Conservation (phyloP, 1,140 invertebrate genomes). For the Alviniconcha marisindica region DNA sequence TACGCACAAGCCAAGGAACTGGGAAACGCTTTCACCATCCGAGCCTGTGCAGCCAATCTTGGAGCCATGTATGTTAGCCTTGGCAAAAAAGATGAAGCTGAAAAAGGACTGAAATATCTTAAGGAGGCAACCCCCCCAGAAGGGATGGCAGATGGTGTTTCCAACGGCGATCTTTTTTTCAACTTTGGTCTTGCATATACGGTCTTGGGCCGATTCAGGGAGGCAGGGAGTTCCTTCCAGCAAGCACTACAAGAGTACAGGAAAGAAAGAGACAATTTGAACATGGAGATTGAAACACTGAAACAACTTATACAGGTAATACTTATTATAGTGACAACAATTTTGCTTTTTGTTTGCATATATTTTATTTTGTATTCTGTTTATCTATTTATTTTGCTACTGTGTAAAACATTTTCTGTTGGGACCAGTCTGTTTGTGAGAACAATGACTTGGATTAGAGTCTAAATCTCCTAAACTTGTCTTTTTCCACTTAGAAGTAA, state of each 20-base stretch:
- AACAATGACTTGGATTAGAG: too few species aligned
- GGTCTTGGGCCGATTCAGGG: slow-evolving; percentile 19
- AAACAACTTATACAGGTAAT: slow-evolving; percentile 29
- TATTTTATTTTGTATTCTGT: too few species aligned
- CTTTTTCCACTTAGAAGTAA: too few species aligned
- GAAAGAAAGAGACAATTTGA: slow-evolving; percentile 28
- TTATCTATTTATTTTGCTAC: too few species aligned
- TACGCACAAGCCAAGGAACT: slow-evolving; percentile 35
- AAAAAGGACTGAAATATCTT: slow-evolving; percentile 41
- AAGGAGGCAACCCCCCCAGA: slow-evolving; percentile 38
- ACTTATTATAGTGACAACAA: too few species aligned
- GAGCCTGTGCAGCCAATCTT: slow-evolving; percentile 47
- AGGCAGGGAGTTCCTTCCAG: slow-evolving; percentile 25
- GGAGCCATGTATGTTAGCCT: slow-evolving; percentile 33
- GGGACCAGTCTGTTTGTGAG: too few species aligned
- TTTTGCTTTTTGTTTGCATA: too few species aligned
- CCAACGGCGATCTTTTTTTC: slow-evolving; percentile 49
- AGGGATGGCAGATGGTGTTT: slow-evolving; percentile 32
- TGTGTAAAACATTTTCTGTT: too few species aligned
- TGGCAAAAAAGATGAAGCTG: slow-evolving; percentile 22
- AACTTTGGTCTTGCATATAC: slow-evolving; percentile 47
- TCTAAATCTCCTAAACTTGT: too few species aligned
- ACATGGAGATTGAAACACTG: slow-evolving; percentile 35
- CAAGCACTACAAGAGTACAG: slow-evolving; percentile 43
- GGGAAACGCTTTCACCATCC: slow-evolving; percentile 33